Conservation (phyloP, 2,797 vertebrate species). For the Mastacembelus armatus region DNA sequence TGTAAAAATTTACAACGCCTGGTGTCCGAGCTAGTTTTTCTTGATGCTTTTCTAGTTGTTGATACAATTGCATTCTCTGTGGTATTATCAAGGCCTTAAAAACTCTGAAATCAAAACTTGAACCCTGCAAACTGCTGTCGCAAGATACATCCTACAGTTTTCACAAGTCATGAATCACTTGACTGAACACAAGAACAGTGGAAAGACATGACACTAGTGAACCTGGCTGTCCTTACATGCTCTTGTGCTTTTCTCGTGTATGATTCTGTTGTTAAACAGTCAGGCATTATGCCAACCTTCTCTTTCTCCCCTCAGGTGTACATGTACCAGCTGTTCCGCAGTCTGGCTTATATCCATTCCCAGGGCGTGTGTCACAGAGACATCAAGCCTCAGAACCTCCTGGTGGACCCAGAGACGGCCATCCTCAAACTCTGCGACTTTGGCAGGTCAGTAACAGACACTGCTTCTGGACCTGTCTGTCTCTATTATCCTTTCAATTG, state of each 20-base stretch:
- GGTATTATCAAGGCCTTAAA: neutral
- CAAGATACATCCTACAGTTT: no score
- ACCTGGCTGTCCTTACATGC: conserved; percentile 13
- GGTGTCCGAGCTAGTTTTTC: neutral
- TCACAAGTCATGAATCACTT: no score
- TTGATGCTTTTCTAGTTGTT: neutral
- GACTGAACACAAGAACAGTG: no score
- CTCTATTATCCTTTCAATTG: conserved; percentile 13
- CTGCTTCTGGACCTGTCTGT: conserved; percentile 10
- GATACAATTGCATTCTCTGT: neutral
- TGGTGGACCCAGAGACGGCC: conserved; percentile 95
- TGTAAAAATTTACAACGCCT: no score
- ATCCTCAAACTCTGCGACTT: conserved; percentile 96
- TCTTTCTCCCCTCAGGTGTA: conserved; percentile 83
- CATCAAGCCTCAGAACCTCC: conserved; percentile 96
- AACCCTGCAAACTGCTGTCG: no score
- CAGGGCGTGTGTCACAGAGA: conserved; percentile 96
- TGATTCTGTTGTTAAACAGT: conserved; percentile 22
- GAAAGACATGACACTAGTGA: no score
- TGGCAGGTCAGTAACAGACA: conserved; percentile 87
- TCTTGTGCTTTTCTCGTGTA: conserved; percentile 16
- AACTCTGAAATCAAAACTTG: no score
- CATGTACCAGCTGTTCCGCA: conserved; percentile 96
- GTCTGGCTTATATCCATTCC: conserved; percentile 97
- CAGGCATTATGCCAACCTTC: neutral